Evolutionary conservation across 2,888 invertebrate species (phyloP).

Genomic region (Arge pagana): DNA sequence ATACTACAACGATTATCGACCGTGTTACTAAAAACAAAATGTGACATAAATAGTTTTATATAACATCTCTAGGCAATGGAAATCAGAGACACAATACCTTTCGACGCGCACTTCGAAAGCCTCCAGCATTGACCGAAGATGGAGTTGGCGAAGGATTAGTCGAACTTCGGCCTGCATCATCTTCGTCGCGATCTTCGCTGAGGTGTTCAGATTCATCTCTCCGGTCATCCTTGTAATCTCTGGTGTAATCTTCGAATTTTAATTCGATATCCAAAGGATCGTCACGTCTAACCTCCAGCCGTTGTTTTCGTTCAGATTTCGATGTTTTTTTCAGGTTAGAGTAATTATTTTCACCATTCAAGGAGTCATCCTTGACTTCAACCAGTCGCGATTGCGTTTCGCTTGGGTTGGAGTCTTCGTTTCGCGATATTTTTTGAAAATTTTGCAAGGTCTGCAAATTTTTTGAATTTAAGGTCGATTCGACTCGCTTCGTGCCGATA

Average conservation of each 20-base stretch:
- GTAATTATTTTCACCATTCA: conserved; percentile 26
- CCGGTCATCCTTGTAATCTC: conserved; percentile 38
- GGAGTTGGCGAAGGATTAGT: conserved; percentile 54
- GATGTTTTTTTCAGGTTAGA: conserved; percentile 47
- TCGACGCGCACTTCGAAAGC: conserved; percentile 53
- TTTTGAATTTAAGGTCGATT: too few relatives aligned
- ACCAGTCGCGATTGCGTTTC: conserved; percentile 14
- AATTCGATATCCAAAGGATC: conserved; percentile 52
- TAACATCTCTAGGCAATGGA: too few relatives aligned
- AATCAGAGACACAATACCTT: conserved; percentile 41
- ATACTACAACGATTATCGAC: conserved; percentile 32
- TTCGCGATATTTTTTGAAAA: conserved; percentile 29
- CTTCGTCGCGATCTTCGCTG: conserved; percentile 54
- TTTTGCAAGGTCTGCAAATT: conserved; percentile 36
- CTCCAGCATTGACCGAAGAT: conserved; percentile 46
- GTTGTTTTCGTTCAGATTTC: conserved; percentile 53
- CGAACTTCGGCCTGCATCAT: conserved; percentile 63
- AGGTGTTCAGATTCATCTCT: conserved; percentile 22
- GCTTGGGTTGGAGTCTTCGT: conserved; percentile 26
- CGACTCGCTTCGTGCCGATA: conserved; percentile 29
- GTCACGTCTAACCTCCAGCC: conserved; percentile 48
- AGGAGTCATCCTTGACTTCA: conserved; percentile 29
- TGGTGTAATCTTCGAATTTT: conserved; percentile 50
- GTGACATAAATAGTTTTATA: too few relatives aligned
- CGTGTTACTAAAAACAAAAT: conserved; percentile 33